Evolutionary conservation across 2,113 vertebrate species (phyloP).

Genomic region (Leptodactylus fuscus): DNA sequence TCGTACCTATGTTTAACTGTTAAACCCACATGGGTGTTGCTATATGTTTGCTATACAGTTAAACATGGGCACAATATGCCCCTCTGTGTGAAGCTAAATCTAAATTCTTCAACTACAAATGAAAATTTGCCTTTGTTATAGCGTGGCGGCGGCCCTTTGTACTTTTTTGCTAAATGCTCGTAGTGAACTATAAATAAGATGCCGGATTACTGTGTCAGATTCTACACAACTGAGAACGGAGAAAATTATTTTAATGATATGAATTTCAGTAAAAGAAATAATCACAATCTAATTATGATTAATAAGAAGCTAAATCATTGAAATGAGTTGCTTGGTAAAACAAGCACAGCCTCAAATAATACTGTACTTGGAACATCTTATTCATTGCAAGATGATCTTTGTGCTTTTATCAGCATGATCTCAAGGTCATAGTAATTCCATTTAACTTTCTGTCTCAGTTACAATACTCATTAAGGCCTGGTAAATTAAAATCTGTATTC

Average conservation of each 20-base stretch:
- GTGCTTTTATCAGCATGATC: slow-evolving; percentile 43
- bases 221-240: background rate
- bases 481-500: slow-evolving; percentile 40
- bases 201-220: background rate
- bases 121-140: background rate
- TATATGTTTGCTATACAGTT: too few relatives aligned
- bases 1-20: too few relatives aligned
- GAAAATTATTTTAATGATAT: slow-evolving; percentile 11
- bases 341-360: slow-evolving; percentile 20
- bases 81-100: background rate
- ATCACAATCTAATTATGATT: slow-evolving; percentile 28
- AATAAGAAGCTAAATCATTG: slow-evolving; percentile 38
- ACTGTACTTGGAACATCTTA: slow-evolving; percentile 32
- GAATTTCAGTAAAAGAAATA: slow-evolving; percentile 22
- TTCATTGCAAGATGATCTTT: slow-evolving; percentile 39
- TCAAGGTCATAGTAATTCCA: slow-evolving; percentile 41
- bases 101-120: background rate
- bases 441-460: slow-evolving; percentile 44
- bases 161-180: background rate
- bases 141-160: too few relatives aligned
- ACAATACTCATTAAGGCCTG: slow-evolving; percentile 36
- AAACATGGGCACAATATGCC: background rate
- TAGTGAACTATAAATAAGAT: background rate
- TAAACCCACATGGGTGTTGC: too few relatives aligned
- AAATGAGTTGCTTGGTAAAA: slow-evolving; percentile 42